Conservation (phyloP, 2,113 vertebrate genomes). For the Psettodes erumei region DNA sequence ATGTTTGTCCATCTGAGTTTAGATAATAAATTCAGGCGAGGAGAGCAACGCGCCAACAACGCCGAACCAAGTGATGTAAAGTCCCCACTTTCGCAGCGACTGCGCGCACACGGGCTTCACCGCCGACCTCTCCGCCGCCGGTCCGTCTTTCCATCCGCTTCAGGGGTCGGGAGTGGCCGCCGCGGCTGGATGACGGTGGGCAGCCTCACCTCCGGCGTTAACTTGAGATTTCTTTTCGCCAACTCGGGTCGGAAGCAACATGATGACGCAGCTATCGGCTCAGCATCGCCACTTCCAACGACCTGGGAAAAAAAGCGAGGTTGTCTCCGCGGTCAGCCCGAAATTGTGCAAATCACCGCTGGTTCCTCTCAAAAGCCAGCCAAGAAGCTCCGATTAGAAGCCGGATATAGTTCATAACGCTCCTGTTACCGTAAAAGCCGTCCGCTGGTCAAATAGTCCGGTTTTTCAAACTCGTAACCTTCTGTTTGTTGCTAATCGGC, state of each 20-base stretch:
- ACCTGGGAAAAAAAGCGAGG: conserved; percentile 78
- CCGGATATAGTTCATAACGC: conserved; percentile 33
- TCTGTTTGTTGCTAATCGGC: conserved; percentile 84
- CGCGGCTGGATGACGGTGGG: conserved; percentile 46
- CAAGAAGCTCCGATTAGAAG: conserved; percentile 29
- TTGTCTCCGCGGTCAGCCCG: conserved; percentile 40
- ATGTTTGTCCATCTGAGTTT: conserved; percentile 25
- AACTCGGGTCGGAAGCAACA: conserved; percentile 83
- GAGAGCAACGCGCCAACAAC: conserved; percentile 69
- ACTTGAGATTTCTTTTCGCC: conserved; percentile 82
- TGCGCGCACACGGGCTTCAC: conserved; percentile 45
- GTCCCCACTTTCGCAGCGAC: conserved; percentile 53
- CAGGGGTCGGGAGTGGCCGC: conserved; percentile 64
- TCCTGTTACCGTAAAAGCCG: conserved; percentile 43
- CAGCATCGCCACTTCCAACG: conserved; percentile 80
- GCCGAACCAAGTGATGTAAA: conserved; percentile 72
- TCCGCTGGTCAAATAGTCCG: conserved; percentile 69
- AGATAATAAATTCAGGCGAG: conserved; percentile 39
- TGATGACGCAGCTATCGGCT: conserved; percentile 83
- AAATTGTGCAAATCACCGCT: conserved; percentile 50
- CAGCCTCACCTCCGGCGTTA: conserved; percentile 75
- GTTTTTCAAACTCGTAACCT: conserved; percentile 85
- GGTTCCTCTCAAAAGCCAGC: conserved; percentile 41
- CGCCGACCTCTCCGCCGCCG: conserved; percentile 31
- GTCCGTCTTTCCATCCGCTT: conserved; percentile 51